phyloP scores from a whole-genome alignment of 2,113 vertebrate species.

The Chionomys nivalis region DNA sequence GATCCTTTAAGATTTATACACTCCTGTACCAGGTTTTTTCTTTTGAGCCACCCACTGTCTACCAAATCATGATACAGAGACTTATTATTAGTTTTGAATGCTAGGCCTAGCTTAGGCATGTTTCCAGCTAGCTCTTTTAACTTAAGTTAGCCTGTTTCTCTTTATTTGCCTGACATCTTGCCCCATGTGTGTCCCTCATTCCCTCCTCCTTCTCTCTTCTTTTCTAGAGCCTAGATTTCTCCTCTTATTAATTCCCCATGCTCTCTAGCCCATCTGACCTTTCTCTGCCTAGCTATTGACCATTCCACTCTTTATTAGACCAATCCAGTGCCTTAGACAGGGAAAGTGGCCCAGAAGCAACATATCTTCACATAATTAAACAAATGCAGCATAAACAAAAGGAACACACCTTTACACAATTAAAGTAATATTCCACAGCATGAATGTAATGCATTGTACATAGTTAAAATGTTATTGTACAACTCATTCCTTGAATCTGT shows the following conservation, averaged over 20 bases:
- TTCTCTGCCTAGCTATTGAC: not conserved
- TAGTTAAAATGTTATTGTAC: not conserved
- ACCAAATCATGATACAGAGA: not conserved
- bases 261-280: not conserved
- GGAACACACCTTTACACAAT: not conserved
- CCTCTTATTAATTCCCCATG: not conserved
- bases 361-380: not conserved
- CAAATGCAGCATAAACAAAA: not conserved
- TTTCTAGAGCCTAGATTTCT: not conserved
- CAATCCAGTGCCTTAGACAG: not conserved
- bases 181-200: not conserved
- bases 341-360: not conserved
- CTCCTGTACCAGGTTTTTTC: not conserved
- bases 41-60: not conserved
- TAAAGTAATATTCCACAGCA: not conserved
- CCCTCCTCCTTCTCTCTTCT: not conserved
- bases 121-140: not conserved
- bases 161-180: not conserved
- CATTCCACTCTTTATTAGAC: not conserved
- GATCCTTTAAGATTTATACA: not conserved
- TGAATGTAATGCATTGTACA: not conserved
- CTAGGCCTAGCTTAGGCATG: not conserved
- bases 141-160: not conserved
- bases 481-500: not conserved
- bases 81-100: not conserved